Percentiles rank a stretch among this genome's conserved stretches.
These are phyloP conservation scores for Pollenia amentaria DNA, from an alignment of 2,888 invertebrate genomes.

Conservation along the genomic window DNA sequence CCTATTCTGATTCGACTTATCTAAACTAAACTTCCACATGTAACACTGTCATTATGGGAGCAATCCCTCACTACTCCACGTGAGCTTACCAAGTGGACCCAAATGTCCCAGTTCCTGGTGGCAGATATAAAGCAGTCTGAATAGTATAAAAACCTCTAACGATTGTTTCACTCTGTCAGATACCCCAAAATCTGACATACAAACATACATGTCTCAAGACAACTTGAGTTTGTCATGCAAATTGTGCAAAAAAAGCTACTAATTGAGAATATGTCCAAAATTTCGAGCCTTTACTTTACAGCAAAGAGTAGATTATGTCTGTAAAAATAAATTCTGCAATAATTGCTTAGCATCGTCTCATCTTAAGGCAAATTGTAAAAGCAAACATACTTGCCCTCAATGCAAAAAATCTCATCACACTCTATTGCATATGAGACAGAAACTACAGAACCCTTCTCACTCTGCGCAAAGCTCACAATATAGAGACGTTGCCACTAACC, in stretches of 20 bases:
- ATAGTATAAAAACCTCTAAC: no score
- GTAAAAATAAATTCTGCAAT: conserved; percentile 15
- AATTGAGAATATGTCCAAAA: not conserved
- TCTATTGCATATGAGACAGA: not conserved
- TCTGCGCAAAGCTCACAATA: no score
- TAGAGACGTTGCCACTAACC: no score
- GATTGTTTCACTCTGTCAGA: not conserved
- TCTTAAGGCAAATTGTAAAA: not conserved
- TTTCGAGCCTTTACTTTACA: not conserved
- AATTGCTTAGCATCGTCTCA: not conserved
- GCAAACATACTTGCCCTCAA: not conserved
- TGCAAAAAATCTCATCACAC: conserved; percentile 4
- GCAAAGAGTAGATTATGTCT: conserved; percentile 8
- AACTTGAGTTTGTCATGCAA: not conserved
- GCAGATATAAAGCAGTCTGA: no score
- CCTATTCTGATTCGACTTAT: no score
- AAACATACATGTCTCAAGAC: not conserved
- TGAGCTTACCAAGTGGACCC: no score
- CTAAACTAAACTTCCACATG: no score
- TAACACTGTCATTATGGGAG: not conserved
- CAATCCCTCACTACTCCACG: no score
- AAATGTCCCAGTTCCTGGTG: not conserved
- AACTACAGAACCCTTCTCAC: no score
- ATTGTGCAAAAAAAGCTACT: not conserved
- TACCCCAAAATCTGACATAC: not conserved